These are phyloP conservation scores for Calliphora vomitoria DNA, from an alignment of 2,888 invertebrate genomes.

Conservation along the genomic window DNA sequence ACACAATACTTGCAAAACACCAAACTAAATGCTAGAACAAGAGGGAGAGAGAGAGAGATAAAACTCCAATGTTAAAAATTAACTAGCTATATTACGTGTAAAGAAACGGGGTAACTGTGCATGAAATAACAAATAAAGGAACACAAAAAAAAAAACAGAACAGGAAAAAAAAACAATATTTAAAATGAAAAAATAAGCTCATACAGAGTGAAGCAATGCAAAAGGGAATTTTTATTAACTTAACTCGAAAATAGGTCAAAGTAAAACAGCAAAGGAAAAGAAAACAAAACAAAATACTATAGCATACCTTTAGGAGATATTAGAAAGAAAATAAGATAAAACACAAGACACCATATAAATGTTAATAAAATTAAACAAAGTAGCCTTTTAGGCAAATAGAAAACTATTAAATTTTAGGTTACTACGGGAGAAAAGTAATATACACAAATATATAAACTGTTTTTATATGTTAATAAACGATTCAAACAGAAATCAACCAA, in stretches of 20 bases:
- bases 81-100: no score
- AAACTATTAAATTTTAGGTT: conserved; percentile 8
- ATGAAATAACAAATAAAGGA: no score
- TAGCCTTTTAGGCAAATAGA: conserved; percentile 32
- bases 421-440: background rate
- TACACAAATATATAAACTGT: background rate
- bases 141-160: conserved; percentile 5
- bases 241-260: conserved; percentile 37
- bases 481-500: no score
- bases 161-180: conserved; percentile 1
- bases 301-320: conserved; percentile 47
- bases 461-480: background rate
- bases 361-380: conserved; percentile 40
- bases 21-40: no score
- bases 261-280: conserved; percentile 16
- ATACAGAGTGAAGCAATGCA: conserved; percentile 5
- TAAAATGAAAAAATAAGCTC: background rate
- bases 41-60: no score
- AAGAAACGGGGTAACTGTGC: no score
- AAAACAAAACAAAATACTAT: background rate
- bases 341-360: conserved; percentile 7
- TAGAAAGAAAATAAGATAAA: conserved; percentile 15
- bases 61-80: no score
- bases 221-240: conserved; percentile 21
- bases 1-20: no score